These are phyloP conservation scores for Nasonia oneida DNA, from an alignment of 2,888 invertebrate species.

Conservation along the genomic window DNA sequence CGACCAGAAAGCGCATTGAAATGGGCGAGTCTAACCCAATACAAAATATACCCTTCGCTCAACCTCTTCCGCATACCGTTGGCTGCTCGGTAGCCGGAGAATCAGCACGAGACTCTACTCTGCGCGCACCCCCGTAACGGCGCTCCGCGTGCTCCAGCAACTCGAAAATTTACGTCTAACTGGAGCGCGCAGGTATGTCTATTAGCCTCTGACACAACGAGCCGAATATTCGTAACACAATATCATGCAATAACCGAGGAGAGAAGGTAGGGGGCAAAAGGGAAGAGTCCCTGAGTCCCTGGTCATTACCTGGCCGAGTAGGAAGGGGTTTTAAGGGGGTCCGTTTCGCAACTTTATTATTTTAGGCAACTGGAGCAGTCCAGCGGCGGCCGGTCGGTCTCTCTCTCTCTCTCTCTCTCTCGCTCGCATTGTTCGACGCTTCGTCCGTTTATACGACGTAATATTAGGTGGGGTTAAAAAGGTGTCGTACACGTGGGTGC, in stretches of 20 bases:
- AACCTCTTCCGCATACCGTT: slow-evolving; percentile 40
- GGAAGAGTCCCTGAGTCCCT: background rate
- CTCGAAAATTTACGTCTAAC: slow-evolving; percentile 70
- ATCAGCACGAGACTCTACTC: slow-evolving; percentile 31
- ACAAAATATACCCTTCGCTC: slow-evolving; percentile 27
- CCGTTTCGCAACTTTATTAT: slow-evolving; percentile 69
- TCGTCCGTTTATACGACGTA: slow-evolving; percentile 70
- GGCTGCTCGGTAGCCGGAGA: slow-evolving; percentile 60
- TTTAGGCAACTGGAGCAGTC: slow-evolving; percentile 74
- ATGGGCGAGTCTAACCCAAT: background rate
- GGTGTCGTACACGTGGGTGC: slow-evolving; percentile 17
- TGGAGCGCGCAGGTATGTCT: slow-evolving; percentile 72
- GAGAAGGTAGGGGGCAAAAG: background rate
- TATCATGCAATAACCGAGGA: slow-evolving; percentile 41
- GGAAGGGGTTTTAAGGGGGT: slow-evolving; percentile 69
- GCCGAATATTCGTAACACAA: slow-evolving; percentile 42
- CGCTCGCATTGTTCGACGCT: slow-evolving; percentile 64
- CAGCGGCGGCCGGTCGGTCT: background rate
- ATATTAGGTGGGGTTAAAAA: slow-evolving; percentile 76
- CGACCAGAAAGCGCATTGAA: background rate
- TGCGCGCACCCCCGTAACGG: slow-evolving; percentile 57
- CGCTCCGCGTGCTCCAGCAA: slow-evolving; percentile 42
- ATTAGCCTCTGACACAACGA: background rate
- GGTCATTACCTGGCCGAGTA: slow-evolving; percentile 59
- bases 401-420: too few relatives aligned